Conservation (phyloP, 2,113 vertebrate genomes). For the Poeciliopsis retropinna region DNA sequence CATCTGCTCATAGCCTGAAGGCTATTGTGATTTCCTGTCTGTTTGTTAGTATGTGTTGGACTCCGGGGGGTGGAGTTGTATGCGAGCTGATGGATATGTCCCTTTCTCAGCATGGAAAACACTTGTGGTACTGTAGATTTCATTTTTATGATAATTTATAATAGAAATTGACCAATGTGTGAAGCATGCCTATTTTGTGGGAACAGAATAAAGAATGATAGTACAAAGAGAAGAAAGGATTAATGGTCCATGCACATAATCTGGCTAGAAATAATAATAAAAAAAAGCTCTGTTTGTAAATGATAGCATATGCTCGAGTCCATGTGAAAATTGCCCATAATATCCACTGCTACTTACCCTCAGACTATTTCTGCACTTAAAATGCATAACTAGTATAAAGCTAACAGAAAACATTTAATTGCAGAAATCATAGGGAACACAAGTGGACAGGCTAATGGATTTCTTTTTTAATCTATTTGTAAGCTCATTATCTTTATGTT, state of each 20-base stretch:
- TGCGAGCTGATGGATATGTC: conserved; percentile 31
- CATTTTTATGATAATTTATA: conserved; percentile 31
- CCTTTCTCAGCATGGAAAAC: conserved; percentile 19
- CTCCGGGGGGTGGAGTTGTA: conserved; percentile 18
- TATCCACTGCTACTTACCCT: neutral
- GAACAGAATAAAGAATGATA: neutral
- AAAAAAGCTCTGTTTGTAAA: neutral
- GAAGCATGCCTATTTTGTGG: conserved; percentile 8
- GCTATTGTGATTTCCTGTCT: conserved; percentile 40
- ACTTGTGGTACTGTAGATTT: conserved; percentile 27
- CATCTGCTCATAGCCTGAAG: conserved; percentile 54
- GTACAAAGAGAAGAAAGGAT: neutral
- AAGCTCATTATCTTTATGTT: neutral
- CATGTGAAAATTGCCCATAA: neutral
- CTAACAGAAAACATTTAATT: neutral
- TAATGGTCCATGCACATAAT: conserved; percentile 13
- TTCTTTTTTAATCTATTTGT: neutral
- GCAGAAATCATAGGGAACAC: neutral
- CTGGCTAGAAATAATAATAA: neutral
- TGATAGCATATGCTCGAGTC: neutral
- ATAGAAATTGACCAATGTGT: conserved; percentile 25
- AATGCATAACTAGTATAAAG: neutral
- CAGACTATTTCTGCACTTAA: neutral
- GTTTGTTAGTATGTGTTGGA: conserved; percentile 31
- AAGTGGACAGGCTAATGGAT: neutral